A percentile compares a stretch with the other conserved stretches of the same genome.
phyloP scores from a whole-genome alignment of 2,113 vertebrate genomes.

The Triplophysa tibetana region DNA sequence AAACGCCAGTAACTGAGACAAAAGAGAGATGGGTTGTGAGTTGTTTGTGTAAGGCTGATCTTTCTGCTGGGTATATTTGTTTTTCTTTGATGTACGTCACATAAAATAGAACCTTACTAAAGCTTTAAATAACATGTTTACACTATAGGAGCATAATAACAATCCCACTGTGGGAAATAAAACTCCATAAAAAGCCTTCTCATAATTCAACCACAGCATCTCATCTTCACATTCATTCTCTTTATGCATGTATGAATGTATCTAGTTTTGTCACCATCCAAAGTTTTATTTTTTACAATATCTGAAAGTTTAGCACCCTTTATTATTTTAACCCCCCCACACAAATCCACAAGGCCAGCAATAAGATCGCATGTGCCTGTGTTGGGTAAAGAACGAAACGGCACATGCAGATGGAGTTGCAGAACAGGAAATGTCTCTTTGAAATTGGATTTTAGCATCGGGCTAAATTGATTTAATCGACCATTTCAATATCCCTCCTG shows the following conservation, averaged over 20 bases:
- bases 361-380: background rate
- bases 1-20: background rate
- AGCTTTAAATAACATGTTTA: conserved; percentile 19
- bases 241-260: too few relatives aligned
- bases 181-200: conserved; percentile 8
- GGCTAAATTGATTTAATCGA: background rate
- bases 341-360: background rate
- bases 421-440: background rate
- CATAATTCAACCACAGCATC: background rate
- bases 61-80: background rate
- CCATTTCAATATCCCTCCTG: conserved; percentile 8
- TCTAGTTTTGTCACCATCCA: too few relatives aligned
- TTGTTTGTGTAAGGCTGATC: background rate
- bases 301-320: background rate
- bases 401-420: background rate
- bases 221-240: background rate
- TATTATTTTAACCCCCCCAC: background rate
- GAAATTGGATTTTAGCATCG: conserved; percentile 6
- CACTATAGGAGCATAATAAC: background rate
- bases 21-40: background rate
- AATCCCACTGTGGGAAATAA: conserved; percentile 22
- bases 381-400: background rate
- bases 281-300: too few relatives aligned
- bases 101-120: background rate
- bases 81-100: background rate